Evolutionary conservation across 2,797 vertebrate species (phyloP), one percentile per base, ranked within the genome.

Genomic region (Nasua narica): DNA sequence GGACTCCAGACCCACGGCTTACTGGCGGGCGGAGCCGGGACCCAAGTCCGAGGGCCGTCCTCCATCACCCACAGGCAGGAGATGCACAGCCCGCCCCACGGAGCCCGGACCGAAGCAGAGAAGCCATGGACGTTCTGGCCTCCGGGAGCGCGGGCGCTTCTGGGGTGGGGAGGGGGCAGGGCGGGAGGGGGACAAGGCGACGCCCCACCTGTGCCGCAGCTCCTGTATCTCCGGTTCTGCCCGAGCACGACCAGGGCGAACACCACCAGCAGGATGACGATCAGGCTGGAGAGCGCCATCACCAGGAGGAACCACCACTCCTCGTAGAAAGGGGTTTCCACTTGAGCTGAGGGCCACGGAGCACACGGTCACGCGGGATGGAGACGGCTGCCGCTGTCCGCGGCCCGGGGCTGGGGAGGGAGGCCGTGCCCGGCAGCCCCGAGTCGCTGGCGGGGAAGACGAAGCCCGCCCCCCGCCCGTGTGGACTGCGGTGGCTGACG

Each of bases 231-330:
- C 98, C 98, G 99, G 98, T 97, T 99, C 98, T 99, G 99, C 76
- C 99, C 99, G 0, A 99, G 99, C 90, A 99, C 98, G 92, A 99
- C 98, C 97, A 99, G 98, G 0, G 99, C 98, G 78, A 99, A 99
- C 58, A 99, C 99, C 96, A 99, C 98, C 88, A 99, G 98, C 94
- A 99, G 98, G 84, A 99, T 98, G 74, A 99, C 98, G 97, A 99
- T 99, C 95, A 99, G 98, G 84, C 99, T 99, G 54, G 99, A 99
- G 84, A 99, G 99, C 0, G 99, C 99, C 98, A 99, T 99, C 98
- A 99, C 99, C 93, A 99, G 98, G 76, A 99, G 98, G 98, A 99
- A 99, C 99, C 99, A 99, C 99, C 99, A 99, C 98, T 99, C 99
- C 96, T 99, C 99, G 0, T 99, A 99, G 98, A 99, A 99, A 0